Conservation (phyloP, 2,113 vertebrate genomes). For the Rutilus rutilus region DNA sequence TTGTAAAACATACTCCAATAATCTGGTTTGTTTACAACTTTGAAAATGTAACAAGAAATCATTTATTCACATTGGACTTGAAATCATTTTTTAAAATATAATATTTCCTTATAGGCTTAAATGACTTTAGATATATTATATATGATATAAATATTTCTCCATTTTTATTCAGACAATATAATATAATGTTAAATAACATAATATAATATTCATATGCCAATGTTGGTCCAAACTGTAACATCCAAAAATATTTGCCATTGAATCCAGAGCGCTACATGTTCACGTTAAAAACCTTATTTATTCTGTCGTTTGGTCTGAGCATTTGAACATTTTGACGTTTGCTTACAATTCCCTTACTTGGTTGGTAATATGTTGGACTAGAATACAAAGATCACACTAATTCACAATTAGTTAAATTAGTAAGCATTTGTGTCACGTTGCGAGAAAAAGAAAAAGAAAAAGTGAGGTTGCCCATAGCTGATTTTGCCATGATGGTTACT, state of each 20-base stretch:
- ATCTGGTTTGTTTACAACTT: not conserved
- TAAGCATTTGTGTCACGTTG: not conserved
- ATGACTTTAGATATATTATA: not conserved
- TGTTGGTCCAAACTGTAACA: not conserved
- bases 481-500: not conserved
- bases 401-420: not conserved
- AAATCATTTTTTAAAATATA: not conserved
- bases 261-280: not conserved
- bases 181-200: not conserved
- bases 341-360: not conserved
- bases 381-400: not conserved
- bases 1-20: not conserved
- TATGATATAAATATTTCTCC: not conserved
- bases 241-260: not conserved
- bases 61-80: not conserved
- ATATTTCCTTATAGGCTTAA: not conserved
- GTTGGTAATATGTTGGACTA: not conserved
- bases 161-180: not conserved
- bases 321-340: not conserved
- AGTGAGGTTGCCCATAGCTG: not conserved
- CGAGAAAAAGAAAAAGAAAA: not conserved
- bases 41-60: not conserved
- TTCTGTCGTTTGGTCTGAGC: not conserved
- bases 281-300: not conserved
- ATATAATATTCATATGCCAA: not conserved